A percentile compares a stretch with the other conserved stretches of the same genome.
These are phyloP conservation scores for Latrodectus geometricus DNA, from an alignment of 1,140 invertebrate species.

Conservation along the genomic window DNA sequence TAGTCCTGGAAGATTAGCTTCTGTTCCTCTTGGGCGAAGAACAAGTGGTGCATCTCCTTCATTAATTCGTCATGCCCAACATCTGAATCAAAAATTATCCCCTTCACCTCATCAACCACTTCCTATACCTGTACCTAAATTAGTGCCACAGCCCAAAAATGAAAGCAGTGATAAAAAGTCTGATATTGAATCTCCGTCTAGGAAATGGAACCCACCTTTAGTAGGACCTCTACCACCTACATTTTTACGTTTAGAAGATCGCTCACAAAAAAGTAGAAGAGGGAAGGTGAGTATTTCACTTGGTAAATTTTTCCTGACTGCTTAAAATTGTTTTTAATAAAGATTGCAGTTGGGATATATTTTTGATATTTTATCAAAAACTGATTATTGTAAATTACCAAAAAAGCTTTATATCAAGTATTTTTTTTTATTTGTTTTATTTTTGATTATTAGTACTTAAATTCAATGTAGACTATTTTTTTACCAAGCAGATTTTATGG, in stretches of 20 bases:
- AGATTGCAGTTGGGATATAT: too few species aligned
- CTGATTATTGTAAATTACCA: too few species aligned
- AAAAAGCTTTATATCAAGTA: too few species aligned
- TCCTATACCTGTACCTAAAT: slow-evolving; percentile 66
- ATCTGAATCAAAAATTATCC: slow-evolving; percentile 5
- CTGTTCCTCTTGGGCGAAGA: slow-evolving; percentile 24
- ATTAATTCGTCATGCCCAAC: slow-evolving; percentile 30
- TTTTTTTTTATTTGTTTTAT: neutral
- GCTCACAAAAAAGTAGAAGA: slow-evolving; percentile 7
- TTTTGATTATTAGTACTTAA: too few species aligned
- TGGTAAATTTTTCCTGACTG: too few species aligned
- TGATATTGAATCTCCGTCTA: slow-evolving; percentile 64
- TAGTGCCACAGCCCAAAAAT: slow-evolving; percentile 16
- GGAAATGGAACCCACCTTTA: slow-evolving; percentile 85
- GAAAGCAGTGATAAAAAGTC: neutral
- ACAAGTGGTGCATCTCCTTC: slow-evolving; percentile 11
- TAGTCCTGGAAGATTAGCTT: slow-evolving; percentile 53
- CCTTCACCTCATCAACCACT: neutral
- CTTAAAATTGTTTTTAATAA: too few species aligned
- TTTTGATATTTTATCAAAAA: too few species aligned
- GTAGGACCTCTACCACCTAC: slow-evolving; percentile 83
- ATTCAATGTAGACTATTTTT: too few species aligned
- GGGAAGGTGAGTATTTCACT: slow-evolving; percentile 37
- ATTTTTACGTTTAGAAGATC: slow-evolving; percentile 77
- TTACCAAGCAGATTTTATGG: too few species aligned